A percentile compares a stretch with the other conserved stretches of the same genome.
phyloP scores from a whole-genome alignment of 2,113 vertebrate genomes.

The Osmerus mordax region DNA sequence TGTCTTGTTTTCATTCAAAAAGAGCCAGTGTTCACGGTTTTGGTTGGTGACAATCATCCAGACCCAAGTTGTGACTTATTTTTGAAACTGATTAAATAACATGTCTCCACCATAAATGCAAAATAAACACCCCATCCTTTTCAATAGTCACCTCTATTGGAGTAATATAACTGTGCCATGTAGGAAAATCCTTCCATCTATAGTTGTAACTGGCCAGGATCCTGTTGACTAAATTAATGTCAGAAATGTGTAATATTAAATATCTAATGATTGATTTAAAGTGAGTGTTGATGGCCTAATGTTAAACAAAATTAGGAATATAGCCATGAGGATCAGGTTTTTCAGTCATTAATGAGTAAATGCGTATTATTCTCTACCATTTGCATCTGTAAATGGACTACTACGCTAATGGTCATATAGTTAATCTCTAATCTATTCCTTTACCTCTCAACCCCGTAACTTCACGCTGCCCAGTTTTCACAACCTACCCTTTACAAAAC shows the following conservation, averaged over 20 bases:
- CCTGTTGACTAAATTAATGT: background rate
- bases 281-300: too few relatives aligned
- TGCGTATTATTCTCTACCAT: background rate
- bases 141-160: too few relatives aligned
- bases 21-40: too few relatives aligned
- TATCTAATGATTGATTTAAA: background rate
- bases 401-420: slow-evolving; percentile 1
- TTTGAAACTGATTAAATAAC: too few relatives aligned
- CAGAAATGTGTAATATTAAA: background rate
- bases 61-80: too few relatives aligned
- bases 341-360: background rate
- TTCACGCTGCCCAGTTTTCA: background rate
- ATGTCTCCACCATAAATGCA: too few relatives aligned
- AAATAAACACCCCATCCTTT: too few relatives aligned
- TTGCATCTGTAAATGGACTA: background rate
- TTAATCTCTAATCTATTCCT: background rate
- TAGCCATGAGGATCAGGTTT: background rate
- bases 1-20: too few relatives aligned
- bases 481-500: background rate
- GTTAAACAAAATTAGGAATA: background rate
- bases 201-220: too few relatives aligned
- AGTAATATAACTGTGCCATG: too few relatives aligned
- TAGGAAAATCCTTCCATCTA: too few relatives aligned
- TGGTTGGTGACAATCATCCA: too few relatives aligned
- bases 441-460: background rate